Evolutionary conservation across 1,140 invertebrate species (phyloP).

Genomic region (Ylistrum balloti): DNA sequence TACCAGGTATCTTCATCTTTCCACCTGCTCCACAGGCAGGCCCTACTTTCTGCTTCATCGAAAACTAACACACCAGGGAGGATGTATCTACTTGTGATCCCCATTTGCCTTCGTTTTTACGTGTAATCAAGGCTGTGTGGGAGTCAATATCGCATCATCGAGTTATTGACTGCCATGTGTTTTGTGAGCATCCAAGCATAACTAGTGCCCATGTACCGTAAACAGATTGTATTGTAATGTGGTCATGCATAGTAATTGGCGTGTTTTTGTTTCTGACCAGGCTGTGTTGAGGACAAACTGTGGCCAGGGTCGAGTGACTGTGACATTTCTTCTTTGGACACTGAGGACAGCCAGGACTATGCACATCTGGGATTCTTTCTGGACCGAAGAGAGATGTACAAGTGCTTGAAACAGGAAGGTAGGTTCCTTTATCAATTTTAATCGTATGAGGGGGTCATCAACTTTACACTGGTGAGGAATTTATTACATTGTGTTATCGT

Average conservation of each 20-base stretch:
- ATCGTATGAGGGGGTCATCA: background rate
- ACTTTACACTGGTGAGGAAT: background rate
- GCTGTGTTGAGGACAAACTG: background rate
- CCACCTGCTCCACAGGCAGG: too few relatives aligned
- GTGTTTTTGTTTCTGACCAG: conserved; percentile 32
- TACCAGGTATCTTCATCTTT: too few relatives aligned
- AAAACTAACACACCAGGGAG: too few relatives aligned
- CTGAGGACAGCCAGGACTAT: conserved; percentile 51
- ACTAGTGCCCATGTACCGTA: conserved; percentile 23
- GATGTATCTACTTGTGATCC: background rate
- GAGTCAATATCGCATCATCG: background rate
- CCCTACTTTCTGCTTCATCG: too few relatives aligned
- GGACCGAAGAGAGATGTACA: conserved; percentile 54
- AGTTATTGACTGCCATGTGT: conserved; percentile 18
- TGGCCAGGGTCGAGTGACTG: conserved; percentile 8
- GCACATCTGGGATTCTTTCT: conserved; percentile 57
- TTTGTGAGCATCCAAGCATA: background rate
- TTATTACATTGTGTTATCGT: background rate
- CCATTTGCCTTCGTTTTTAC: background rate
- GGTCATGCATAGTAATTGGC: conserved; percentile 38
- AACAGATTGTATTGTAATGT: background rate
- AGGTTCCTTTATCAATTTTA: conserved; percentile 6
- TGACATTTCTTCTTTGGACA: conserved; percentile 24
- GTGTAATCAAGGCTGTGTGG: background rate
- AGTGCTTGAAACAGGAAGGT: conserved; percentile 57